These are phyloP conservation scores for Palythoa caribaeorum DNA, from an alignment of 92 coral and sea anemone species.

Conservation along the genomic window DNA sequence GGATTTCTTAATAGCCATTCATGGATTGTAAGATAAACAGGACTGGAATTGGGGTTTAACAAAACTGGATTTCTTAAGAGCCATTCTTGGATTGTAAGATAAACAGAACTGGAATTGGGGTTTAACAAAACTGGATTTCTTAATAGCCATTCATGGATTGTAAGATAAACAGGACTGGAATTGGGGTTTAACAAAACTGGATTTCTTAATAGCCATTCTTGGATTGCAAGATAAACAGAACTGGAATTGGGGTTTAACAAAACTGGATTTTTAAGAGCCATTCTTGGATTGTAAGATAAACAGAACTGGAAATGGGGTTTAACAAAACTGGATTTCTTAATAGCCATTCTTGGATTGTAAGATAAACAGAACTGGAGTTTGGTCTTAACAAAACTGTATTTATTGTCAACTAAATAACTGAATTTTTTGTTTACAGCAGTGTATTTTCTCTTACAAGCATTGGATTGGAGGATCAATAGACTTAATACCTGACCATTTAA, in stretches of 20 bases:
- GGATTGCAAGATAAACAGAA: slow-evolving; percentile 23
- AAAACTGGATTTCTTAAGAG: background rate
- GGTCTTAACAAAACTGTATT: slow-evolving; percentile 13
- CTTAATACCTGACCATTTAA: slow-evolving; percentile 13
- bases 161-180: too few relatives aligned
- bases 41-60: slow-evolving; percentile 9
- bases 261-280: slow-evolving; percentile 7
- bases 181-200: background rate
- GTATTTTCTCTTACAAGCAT: slow-evolving; percentile 13
- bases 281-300: slow-evolving; percentile 6
- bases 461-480: slow-evolving; percentile 14
- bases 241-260: slow-evolving; percentile 19
- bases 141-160: too few relatives aligned
- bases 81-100: too few relatives aligned
- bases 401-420: slow-evolving; percentile 12
- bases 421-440: slow-evolving; percentile 12
- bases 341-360: slow-evolving; percentile 14
- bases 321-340: slow-evolving; percentile 8
- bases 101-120: slow-evolving; percentile 18
- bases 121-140: background rate
- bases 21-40: slow-evolving; percentile 8
- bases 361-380: slow-evolving; percentile 11
- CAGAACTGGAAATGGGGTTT: slow-evolving; percentile 13
- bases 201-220: slow-evolving; percentile 6
- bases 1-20: slow-evolving; percentile 10